Conservation (phyloP, 2,113 vertebrate genomes). For the Papio anubis region DNA sequence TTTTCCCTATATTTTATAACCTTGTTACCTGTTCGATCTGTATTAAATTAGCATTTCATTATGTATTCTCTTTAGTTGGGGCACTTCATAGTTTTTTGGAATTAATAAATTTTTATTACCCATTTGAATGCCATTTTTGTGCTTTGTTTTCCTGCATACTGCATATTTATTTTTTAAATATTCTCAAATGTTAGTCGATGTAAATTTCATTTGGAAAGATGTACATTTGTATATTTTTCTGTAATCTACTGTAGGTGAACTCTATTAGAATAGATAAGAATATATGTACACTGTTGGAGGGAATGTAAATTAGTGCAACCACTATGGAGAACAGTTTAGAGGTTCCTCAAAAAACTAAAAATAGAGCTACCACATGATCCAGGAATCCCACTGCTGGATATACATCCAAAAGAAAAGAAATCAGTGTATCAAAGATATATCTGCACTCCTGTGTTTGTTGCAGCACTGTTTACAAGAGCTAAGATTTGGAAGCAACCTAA, state of each 20-base stretch:
- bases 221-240: slow-evolving; percentile 84
- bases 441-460: too few relatives aligned
- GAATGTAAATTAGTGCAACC: too few relatives aligned
- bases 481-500: too few relatives aligned
- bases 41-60: slow-evolving; percentile 88
- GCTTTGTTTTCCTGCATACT: slow-evolving; percentile 85
- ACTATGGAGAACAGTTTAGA: too few relatives aligned
- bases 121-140: slow-evolving; percentile 82
- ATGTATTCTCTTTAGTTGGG: slow-evolving; percentile 93
- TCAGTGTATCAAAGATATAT: too few relatives aligned
- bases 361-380: too few relatives aligned
- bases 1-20: slow-evolving; percentile 85
- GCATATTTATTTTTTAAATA: slow-evolving; percentile 85
- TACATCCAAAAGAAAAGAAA: too few relatives aligned
- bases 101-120: slow-evolving; percentile 84
- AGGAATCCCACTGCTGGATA: too few relatives aligned
- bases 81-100: slow-evolving; percentile 83
- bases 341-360: too few relatives aligned
- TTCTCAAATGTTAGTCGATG: slow-evolving; percentile 82
- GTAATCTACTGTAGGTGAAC: slow-evolving; percentile 84
- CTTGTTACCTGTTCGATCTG: slow-evolving; percentile 84
- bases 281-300: slow-evolving; percentile 7
- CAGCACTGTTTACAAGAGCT: too few relatives aligned
- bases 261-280: slow-evolving; percentile 80
- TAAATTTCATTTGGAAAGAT: slow-evolving; percentile 85